Evolutionary conservation across 1,140 invertebrate species (phyloP).

Genomic region (Melipona quadrifasciata): DNA sequence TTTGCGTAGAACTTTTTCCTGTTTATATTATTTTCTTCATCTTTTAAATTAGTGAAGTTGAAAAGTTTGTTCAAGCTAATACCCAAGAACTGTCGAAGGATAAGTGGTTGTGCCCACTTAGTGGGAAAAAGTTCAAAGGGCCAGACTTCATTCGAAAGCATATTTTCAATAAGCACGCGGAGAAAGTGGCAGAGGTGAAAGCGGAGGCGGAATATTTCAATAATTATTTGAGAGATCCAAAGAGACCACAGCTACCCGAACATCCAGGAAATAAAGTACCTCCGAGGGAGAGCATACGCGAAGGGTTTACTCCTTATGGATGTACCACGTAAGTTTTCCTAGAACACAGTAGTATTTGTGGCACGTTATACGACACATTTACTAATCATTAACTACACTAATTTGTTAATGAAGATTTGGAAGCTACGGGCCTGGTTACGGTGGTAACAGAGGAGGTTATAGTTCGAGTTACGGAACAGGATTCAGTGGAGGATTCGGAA

Average conservation of each 20-base stretch:
- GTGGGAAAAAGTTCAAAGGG: constrained; percentile 99
- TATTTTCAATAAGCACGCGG: constrained; percentile 98
- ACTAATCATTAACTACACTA: background rate
- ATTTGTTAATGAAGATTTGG: constrained; percentile 67
- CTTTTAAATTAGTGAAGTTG: constrained; percentile 86
- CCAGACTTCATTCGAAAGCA: constrained; percentile 99
- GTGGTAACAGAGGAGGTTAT: constrained; percentile 73
- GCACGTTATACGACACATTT: background rate
- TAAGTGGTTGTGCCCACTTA: constrained; percentile 99
- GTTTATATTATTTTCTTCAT: constrained; percentile 62
- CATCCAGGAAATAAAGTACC: constrained; percentile 86
- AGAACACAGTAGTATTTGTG: background rate
- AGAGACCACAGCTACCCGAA: constrained; percentile 96
- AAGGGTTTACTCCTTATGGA: constrained; percentile 79
- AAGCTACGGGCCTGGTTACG: constrained; percentile 74
- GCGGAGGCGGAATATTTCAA: constrained; percentile 99
- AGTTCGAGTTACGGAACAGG: constrained; percentile 75
- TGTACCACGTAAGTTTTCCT: constrained; percentile 55
- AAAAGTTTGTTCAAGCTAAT: constrained; percentile 96
- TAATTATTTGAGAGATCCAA: constrained; percentile 97
- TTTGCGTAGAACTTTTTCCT: background rate
- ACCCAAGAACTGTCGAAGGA: constrained; percentile 98
- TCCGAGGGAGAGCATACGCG: constrained; percentile 74
- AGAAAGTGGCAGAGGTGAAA: constrained; percentile 98
- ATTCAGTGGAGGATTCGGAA: constrained; percentile 79